Conservation (phyloP, 2,797 vertebrate species). For the Coluber constrictor region DNA sequence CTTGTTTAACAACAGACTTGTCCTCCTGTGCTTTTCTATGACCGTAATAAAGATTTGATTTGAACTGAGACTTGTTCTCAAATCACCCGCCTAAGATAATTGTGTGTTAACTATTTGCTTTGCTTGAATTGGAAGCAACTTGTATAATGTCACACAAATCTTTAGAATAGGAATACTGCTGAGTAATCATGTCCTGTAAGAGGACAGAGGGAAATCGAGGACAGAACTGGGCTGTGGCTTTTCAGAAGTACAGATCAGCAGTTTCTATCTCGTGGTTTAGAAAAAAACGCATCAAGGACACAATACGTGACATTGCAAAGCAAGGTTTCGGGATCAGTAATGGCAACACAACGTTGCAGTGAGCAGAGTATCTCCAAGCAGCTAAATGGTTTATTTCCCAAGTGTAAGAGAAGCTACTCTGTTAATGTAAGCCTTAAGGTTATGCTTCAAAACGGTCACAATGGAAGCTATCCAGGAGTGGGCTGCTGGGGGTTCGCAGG, state of each 20-base stretch:
- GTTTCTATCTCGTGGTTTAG: conserved; percentile 14
- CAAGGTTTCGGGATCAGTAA: neutral
- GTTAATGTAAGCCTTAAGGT: conserved; percentile 2
- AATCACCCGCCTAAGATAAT: neutral
- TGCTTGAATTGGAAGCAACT: neutral
- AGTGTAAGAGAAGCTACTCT: neutral
- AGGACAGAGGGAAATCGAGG: neutral
- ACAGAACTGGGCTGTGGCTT: neutral
- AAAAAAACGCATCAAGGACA: conserved; percentile 19
- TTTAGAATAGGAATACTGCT: conserved; percentile 2
- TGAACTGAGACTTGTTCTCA: neutral
- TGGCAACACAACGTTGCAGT: neutral
- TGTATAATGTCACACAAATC: neutral
- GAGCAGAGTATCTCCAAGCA: neutral
- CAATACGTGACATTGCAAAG: neutral
- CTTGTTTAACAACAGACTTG: no score
- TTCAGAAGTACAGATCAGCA: neutral
- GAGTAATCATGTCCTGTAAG: conserved; percentile 12
- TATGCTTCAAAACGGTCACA: neutral
- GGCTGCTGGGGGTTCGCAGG: no score
- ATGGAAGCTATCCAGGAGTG: neutral
- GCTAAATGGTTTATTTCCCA: neutral
- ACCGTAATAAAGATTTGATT: neutral
- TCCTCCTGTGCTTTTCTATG: neutral
- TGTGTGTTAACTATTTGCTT: neutral